Evolutionary conservation across 1,140 invertebrate species (phyloP).

Genomic region (Tetragonula clypearis): DNA sequence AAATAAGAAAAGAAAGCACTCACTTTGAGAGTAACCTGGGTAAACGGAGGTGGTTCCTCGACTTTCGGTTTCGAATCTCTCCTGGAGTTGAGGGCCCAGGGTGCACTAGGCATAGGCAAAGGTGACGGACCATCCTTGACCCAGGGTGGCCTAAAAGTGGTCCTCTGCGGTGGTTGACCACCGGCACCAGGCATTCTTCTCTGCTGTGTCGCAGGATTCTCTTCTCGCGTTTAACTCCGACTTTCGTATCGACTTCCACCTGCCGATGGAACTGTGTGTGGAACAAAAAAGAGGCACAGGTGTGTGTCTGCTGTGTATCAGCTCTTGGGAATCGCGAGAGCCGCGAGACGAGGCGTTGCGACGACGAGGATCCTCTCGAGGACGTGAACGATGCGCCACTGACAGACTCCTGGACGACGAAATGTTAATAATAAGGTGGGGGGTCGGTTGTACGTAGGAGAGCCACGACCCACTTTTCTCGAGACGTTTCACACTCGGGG

Average conservation of each 20-base stretch:
- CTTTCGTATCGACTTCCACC: constrained; percentile 3
- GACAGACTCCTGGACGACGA: constrained; percentile 57
- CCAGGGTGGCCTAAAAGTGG: constrained; percentile 90
- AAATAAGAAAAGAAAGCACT: not conserved
- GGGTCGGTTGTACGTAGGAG: constrained; percentile 58
- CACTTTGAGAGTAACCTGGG: constrained; percentile 79
- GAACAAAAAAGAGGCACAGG: not conserved
- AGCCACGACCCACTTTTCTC: constrained; percentile 59
- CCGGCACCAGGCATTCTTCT: constrained; percentile 78
- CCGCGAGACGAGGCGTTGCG: too few relatives aligned
- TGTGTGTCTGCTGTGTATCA: not conserved
- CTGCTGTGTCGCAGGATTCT: constrained; percentile 16
- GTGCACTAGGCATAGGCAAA: constrained; percentile 82
- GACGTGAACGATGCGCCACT: constrained; percentile 68
- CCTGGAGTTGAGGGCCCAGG: constrained; percentile 85
- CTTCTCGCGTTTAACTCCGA: not conserved
- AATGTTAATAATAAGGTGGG: constrained; percentile 54
- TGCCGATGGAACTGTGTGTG: not conserved
- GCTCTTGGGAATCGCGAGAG: not conserved
- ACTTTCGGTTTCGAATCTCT: constrained; percentile 76
- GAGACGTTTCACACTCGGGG: constrained; percentile 30
- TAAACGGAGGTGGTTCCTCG: constrained; percentile 77
- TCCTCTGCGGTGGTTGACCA: constrained; percentile 81
- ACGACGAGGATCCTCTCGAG: constrained; percentile 63
- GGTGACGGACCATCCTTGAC: constrained; percentile 87